Percentiles rank a stretch among this genome's conserved stretches.
Evolutionary conservation across 1,140 invertebrate genomes (phyloP).

Genomic region (Drosophila teissieri): DNA sequence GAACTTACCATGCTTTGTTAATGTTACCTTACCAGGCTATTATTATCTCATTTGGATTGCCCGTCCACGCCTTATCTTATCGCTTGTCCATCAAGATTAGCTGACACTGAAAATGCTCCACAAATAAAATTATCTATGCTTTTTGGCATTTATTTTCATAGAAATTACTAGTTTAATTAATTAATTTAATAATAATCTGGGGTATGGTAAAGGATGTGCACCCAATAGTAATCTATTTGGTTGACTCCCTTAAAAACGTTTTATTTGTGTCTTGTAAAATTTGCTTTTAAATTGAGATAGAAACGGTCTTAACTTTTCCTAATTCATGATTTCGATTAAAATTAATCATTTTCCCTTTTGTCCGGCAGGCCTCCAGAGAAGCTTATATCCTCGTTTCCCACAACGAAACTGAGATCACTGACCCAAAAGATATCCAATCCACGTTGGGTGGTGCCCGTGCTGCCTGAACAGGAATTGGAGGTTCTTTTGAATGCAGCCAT

Average conservation of each 20-base stretch:
- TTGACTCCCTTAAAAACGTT: neutral
- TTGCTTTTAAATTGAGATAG: too few relatives aligned
- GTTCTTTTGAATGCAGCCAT: constrained; percentile 95
- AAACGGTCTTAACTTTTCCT: too few relatives aligned
- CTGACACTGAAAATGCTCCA: constrained; percentile 5
- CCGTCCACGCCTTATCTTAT: constrained; percentile 23
- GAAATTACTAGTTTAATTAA: neutral
- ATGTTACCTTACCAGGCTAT: constrained; percentile 11
- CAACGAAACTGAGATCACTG: constrained; percentile 92
- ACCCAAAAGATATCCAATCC: constrained; percentile 98
- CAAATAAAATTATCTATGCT: neutral
- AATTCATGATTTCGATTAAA: too few relatives aligned
- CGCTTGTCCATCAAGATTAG: constrained; percentile 20
- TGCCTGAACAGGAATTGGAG: constrained; percentile 98
- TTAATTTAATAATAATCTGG: neutral
- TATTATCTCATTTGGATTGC: constrained; percentile 18
- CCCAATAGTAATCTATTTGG: neutral
- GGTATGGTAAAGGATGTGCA: neutral
- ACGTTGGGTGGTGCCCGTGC: constrained; percentile 98
- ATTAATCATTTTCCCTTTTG: neutral
- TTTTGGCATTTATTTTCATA: neutral
- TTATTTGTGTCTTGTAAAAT: neutral
- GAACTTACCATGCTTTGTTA: constrained; percentile 12
- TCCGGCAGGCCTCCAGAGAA: constrained; percentile 72
- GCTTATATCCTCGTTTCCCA: constrained; percentile 89